Evolutionary conservation across 1,140 invertebrate genomes (phyloP).

Genomic region (Micrasema minimum): DNA sequence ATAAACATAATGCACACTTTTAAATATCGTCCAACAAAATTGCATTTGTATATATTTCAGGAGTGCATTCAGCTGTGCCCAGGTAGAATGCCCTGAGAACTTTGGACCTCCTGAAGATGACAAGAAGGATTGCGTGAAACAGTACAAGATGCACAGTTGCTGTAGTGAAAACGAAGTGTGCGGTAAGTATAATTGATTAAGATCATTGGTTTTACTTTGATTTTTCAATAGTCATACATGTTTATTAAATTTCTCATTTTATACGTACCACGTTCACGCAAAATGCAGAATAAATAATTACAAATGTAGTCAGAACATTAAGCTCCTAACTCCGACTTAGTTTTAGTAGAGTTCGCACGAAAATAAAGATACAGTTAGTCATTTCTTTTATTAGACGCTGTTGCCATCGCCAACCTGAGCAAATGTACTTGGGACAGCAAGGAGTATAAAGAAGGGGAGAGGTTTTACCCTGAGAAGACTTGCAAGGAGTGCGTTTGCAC

Average conservation of each 20-base stretch:
- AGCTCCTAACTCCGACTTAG: too few relatives aligned
- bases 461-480: slow-evolving; percentile 63
- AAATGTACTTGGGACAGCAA: slow-evolving; percentile 64
- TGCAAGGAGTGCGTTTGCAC: slow-evolving; percentile 65
- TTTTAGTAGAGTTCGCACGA: too few relatives aligned
- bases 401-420: slow-evolving; percentile 59
- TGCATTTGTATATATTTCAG: too few relatives aligned
- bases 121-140: slow-evolving; percentile 34
- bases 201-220: too few relatives aligned
- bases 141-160: slow-evolving; percentile 45
- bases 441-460: slow-evolving; percentile 64
- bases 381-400: slow-evolving; percentile 49
- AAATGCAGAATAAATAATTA: too few relatives aligned
- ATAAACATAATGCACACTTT: too few relatives aligned
- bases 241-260: too few relatives aligned
- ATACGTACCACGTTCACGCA: too few relatives aligned
- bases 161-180: slow-evolving; percentile 49
- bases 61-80: slow-evolving; percentile 37
- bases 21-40: too few relatives aligned
- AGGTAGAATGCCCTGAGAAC: slow-evolving; percentile 49
- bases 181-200: slow-evolving; percentile 39
- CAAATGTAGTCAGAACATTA: too few relatives aligned
- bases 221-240: too few relatives aligned
- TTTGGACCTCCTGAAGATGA: slow-evolving; percentile 22
- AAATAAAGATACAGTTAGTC: too few relatives aligned